Base-by-base conservation (phyloP, 2,797 vertebrate species). In the Mus spretus region DNA sequence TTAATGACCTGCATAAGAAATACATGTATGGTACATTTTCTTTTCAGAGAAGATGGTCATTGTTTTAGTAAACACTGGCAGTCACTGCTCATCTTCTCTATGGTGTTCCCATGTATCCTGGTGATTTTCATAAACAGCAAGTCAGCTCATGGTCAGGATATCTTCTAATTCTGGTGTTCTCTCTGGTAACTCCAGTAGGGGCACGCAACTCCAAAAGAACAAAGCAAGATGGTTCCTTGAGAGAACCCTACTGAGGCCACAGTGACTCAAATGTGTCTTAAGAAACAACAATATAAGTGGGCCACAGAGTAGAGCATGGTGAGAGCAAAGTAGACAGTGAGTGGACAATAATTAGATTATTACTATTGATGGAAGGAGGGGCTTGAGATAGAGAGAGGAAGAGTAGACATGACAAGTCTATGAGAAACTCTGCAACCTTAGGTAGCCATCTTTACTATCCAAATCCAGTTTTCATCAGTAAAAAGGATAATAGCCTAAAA, bases 11-110 rank as follows among this genome's bases (percentile, higher is more conserved):
- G 37, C 55, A 37, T 74, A 75, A 7, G 92, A 92, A 77, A 63
- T 84, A 79, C 4, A 24, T 2, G 47, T 37, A 13, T 40, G 75
- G 82, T 88, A 96, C 77, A 67, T 94, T 94, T 87, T 87, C 96
- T 91, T 72, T 8, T 74, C 89, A 81, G 86, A 15, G 47, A 78
- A 94, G 40, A 59, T 92, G 28, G 31, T 70, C 93, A 40, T 82
- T 65, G 81, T 87, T 79, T 74, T 89, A 95, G 86, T 72, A 89
- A 86, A 44, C 86, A 65, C 47, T 11, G 44, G 88, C 50, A 86
- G 78, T 31, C 92, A 12, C 79, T 55, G 53, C 20, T 82, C 88
- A 7, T 65, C 83, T 77, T 10, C 53, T 47, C 84, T 20, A 47
- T 55, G 19, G 10, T 17, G 70, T 24, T 63, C 26, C 61, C 82